Base-by-base conservation (phyloP, 1,140 invertebrate species). In the Pseudomyrmex cubaensis region DNA sequence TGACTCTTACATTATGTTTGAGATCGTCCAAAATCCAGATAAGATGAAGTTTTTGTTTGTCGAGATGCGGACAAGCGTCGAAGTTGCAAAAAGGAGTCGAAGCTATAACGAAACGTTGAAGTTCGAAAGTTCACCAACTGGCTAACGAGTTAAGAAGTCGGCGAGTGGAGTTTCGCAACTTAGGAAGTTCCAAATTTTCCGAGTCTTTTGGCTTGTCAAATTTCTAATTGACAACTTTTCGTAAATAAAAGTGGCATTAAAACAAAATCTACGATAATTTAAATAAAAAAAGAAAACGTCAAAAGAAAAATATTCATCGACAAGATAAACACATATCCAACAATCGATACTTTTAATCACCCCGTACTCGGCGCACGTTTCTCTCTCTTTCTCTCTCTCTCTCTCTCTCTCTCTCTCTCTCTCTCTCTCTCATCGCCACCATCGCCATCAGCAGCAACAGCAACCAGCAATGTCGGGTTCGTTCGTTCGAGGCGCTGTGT, bases 401-500 rank as follows among this genome's bases (percentile, higher is more conserved):
- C 82, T 76, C 44, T 17, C 76, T 74, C 25, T 64, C 50, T 75
- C 70, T 48, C 10, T 15, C 70, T n/a, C n/a, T n/a, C 44, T 17
- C 76, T 74, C 25, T 64, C 50, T 75, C 70, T 48, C 10, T 15
- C 70, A 54, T 52, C 78, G 61, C 20, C 62, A 78, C 61, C 69
- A 70, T 69, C 82, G 50, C n/a, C 76, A 85, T 57, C 59, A 62
- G 46, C 66, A 83, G 20, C 74, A 78, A 52, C 85, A 82, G 56
- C 84, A 78, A 84, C 35, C 82, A 84, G 78, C 84, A 73, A 78
- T 80, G 74, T 54, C 75, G 84, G 48, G 84, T 64, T 84, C 70
- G 86, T 86, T 82, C 87, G 86, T 87, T 89, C 87, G 83, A 82
- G 77, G 62, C 87, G 82, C 87, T 89, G 90, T 91, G 89, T 92